Evolutionary conservation across 30 jellyfish, hydroid and myxozoan species (phyloP).

Genomic region (Aurelia aurita): DNA sequence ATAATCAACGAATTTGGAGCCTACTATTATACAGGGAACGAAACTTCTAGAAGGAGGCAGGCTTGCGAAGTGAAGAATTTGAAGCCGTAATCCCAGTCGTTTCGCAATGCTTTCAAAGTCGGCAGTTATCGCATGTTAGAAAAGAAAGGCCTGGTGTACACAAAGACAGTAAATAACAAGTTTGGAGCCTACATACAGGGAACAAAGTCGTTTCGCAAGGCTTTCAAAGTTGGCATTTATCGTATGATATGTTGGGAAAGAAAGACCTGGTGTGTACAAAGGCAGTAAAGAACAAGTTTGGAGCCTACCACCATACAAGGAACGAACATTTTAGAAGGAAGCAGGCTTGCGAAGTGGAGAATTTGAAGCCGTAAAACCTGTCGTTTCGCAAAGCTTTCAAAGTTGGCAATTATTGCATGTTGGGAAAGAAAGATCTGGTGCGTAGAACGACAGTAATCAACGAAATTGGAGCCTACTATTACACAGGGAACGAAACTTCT

Average conservation of each 20-base stretch:
- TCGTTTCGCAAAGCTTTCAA: constrained; percentile 16
- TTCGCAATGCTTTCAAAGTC: constrained; percentile 57
- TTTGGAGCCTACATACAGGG: neutral
- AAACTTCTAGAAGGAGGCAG: neutral
- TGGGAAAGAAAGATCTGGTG: constrained; percentile 40
- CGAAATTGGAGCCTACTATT: constrained; percentile 4
- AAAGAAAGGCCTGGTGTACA: constrained; percentile 17
- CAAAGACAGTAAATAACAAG: constrained; percentile 26
- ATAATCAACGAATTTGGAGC: constrained; percentile 36
- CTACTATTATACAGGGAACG: neutral
- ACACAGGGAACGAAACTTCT: neutral
- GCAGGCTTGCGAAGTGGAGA: neutral
- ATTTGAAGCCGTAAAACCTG: neutral
- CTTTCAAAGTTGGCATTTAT: constrained; percentile 46
- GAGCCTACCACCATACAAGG: neutral
- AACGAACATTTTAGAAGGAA: neutral
- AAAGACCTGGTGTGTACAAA: constrained; percentile 22
- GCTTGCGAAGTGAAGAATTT: neutral
- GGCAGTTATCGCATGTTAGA: constrained; percentile 49
- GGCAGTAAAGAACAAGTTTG: constrained; percentile 18
- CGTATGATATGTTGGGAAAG: constrained; percentile 48
- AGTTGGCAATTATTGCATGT: constrained; percentile 38
- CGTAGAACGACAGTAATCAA: constrained; percentile 38
- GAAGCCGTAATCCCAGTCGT: neutral
- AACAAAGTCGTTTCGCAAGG: constrained; percentile 32